Evolutionary conservation across 2,113 vertebrate species (phyloP).

Genomic region (Chaenogobius annularis): DNA sequence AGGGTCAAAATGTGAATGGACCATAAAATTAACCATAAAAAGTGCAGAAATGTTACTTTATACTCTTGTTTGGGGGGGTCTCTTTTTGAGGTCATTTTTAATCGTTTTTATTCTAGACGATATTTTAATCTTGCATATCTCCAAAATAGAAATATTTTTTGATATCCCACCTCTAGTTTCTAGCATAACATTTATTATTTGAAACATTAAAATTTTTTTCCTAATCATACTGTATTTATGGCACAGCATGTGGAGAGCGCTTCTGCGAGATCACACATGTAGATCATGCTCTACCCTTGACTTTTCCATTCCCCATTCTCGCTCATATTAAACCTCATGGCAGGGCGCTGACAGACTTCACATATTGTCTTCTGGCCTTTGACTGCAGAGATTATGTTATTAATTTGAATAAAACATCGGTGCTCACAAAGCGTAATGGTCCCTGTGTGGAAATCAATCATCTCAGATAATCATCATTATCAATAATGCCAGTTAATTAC

Average conservation of each 20-base stretch:
- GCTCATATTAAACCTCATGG: conserved; percentile 53
- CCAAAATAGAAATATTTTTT: too few relatives aligned
- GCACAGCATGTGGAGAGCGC: not conserved
- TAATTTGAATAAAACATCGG: conserved; percentile 76
- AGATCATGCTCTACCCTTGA: conserved; percentile 26
- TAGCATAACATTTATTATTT: too few relatives aligned
- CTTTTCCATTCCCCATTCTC: conserved; percentile 36
- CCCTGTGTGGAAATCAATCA: conserved; percentile 76
- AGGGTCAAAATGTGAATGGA: too few relatives aligned
- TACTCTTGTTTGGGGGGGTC: too few relatives aligned
- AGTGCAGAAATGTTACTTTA: too few relatives aligned
- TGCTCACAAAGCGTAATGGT: conserved; percentile 70
- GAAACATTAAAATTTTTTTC: not conserved
- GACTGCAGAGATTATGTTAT: conserved; percentile 59
- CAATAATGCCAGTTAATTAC: conserved; percentile 79
- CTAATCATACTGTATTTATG: not conserved
- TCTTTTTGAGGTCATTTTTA: too few relatives aligned
- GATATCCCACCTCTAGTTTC: too few relatives aligned
- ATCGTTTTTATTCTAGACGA: too few relatives aligned
- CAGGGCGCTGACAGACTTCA: conserved; percentile 59
- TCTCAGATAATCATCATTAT: conserved; percentile 75
- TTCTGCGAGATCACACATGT: conserved; percentile 20
- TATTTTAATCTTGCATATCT: too few relatives aligned
- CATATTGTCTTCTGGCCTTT: conserved; percentile 65
- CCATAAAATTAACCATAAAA: too few relatives aligned